Evolutionary conservation across 2,113 vertebrate species (phyloP).

Genomic region (Dicrurus megarhynchus): DNA sequence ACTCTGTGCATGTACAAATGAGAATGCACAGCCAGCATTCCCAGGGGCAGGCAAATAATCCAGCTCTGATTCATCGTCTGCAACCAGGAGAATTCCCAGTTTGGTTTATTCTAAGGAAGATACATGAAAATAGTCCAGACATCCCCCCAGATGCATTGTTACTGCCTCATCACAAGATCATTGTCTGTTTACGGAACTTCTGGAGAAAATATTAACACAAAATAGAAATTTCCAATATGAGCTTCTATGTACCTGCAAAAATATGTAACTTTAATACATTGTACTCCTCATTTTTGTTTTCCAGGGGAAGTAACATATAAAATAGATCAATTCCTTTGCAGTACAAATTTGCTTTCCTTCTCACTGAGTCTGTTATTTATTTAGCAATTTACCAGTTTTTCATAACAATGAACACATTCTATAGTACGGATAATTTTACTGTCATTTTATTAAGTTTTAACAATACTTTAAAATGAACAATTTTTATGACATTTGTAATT

Average conservation of each 20-base stretch:
- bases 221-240: not conserved
- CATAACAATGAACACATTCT: not conserved
- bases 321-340: not conserved
- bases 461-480: slow-evolving; percentile 17
- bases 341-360: not conserved
- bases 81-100: not conserved
- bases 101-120: not conserved
- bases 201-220: not conserved
- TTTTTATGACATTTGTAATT: slow-evolving; percentile 14
- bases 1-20: not conserved
- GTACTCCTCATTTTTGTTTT: not conserved
- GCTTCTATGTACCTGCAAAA: not conserved
- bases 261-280: not conserved
- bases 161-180: not conserved
- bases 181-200: not conserved
- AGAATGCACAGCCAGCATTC: not conserved
- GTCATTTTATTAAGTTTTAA: slow-evolving; percentile 40
- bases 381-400: slow-evolving; percentile 24
- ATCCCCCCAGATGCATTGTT: not conserved
- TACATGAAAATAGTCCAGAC: not conserved
- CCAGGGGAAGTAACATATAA: not conserved
- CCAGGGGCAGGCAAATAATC: not conserved
- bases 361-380: not conserved
- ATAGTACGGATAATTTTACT: slow-evolving; percentile 16
- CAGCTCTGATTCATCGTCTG: not conserved